Conservation (phyloP, 1,140 invertebrate genomes). For the Formica exsecta region DNA sequence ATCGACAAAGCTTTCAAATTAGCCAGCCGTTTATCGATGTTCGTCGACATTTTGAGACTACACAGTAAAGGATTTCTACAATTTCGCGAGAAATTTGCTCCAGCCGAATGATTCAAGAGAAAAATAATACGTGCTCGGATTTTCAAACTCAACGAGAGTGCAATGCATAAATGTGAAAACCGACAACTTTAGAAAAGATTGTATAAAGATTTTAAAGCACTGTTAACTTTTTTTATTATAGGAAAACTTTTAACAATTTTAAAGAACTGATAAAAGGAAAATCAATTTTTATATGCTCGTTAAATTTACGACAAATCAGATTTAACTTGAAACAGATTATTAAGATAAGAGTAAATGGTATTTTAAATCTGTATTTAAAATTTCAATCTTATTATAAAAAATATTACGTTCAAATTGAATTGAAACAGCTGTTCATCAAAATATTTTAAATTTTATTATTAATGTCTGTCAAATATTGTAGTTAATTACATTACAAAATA, state of each 20-base stretch:
- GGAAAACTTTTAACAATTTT: not conserved
- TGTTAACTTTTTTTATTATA: not conserved
- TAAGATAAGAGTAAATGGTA: not conserved
- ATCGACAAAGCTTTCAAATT: constrained; percentile 58
- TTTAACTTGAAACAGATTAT: not conserved
- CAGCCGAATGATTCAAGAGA: not conserved
- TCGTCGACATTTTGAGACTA: not conserved
- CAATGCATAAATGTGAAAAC: not conserved
- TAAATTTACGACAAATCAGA: not conserved
- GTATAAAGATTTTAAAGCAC: not conserved
- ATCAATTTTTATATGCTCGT: not conserved
- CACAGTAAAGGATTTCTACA: not conserved
- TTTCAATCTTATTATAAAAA: constrained; percentile 1
- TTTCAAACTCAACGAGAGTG: not conserved
- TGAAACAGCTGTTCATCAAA: not conserved
- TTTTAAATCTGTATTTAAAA: constrained; percentile 16
- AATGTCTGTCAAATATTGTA: not conserved
- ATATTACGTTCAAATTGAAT: not conserved
- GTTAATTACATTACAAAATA: constrained; percentile 1
- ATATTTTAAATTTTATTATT: not conserved
- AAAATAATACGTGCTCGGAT: not conserved
- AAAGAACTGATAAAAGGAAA: not conserved
- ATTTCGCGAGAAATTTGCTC: constrained; percentile 42
- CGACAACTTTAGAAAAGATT: not conserved
- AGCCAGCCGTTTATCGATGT: constrained; percentile 13